phyloP scores from a whole-genome alignment of 2,113 vertebrate species.

The Micromys minutus region DNA sequence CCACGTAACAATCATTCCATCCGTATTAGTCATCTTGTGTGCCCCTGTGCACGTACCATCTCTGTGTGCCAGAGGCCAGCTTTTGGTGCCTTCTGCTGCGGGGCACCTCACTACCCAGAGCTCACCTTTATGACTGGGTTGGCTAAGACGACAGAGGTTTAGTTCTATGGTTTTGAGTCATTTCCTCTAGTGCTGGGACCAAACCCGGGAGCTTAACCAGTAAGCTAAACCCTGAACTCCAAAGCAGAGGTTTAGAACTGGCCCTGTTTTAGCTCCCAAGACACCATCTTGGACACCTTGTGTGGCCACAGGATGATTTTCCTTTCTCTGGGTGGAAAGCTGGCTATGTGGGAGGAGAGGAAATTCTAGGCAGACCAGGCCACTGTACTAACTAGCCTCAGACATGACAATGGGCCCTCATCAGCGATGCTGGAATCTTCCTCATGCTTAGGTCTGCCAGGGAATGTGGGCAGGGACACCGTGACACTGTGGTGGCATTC shows the following conservation, averaged over 20 bases:
- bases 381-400: accelerated
- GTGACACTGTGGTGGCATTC: not conserved
- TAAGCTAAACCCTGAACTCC: not conserved
- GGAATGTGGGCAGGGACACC: accelerated
- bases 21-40: not conserved
- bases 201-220: not conserved
- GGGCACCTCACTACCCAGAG: not conserved
- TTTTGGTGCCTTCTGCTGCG: not conserved
- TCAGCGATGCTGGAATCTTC: accelerated
- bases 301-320: not conserved
- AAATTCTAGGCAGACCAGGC: not conserved
- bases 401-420: accelerated
- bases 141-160: too few relatives aligned
- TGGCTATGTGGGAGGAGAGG: not conserved
- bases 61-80: not conserved
- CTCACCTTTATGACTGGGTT: too few relatives aligned
- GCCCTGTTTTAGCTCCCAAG: not conserved
- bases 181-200: not conserved
- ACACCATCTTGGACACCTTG: not conserved
- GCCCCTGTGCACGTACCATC: not conserved
- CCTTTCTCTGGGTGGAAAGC: not conserved
- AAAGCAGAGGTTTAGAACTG: not conserved
- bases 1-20: too few relatives aligned
- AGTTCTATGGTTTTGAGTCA: not conserved
- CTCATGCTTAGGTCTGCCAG: accelerated